phyloP scores from a whole-genome alignment of 1,140 invertebrate genomes.

The Drosophila nannoptera region DNA sequence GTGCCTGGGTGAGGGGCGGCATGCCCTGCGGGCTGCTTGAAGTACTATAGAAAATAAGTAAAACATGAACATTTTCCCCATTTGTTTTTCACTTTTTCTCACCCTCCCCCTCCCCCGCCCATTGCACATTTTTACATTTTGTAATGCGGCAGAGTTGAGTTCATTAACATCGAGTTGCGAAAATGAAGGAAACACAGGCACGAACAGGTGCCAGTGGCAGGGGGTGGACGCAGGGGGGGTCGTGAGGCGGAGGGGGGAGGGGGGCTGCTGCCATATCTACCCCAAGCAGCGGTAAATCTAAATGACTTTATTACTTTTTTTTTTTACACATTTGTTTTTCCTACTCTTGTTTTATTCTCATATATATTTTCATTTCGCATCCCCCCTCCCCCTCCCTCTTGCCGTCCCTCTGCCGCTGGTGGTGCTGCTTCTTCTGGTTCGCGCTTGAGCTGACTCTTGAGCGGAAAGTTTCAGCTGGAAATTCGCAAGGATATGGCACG shows the following conservation, averaged over 20 bases:
- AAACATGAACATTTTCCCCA: constrained; percentile 25
- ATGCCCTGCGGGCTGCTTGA: not conserved
- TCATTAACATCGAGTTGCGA: constrained; percentile 66
- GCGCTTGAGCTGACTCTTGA: constrained; percentile 44
- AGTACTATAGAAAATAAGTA: constrained; percentile 26
- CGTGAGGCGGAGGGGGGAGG: not conserved
- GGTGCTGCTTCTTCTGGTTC: constrained; percentile 30
- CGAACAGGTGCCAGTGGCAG: constrained; percentile 57
- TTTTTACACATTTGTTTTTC: constrained; percentile 34
- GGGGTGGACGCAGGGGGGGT: not conserved
- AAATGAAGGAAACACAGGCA: constrained; percentile 41
- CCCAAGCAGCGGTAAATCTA: constrained; percentile 71
- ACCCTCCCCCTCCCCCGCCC: too few relatives aligned
- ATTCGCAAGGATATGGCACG: constrained; percentile 65
- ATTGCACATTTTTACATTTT: constrained; percentile 32
- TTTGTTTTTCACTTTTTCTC: constrained; percentile 11
- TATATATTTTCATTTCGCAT: constrained; percentile 11
- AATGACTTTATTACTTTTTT: constrained; percentile 77
- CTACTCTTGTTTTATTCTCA: constrained; percentile 18
- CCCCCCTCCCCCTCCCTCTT: too few relatives aligned
- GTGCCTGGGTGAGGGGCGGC: constrained; percentile 41
- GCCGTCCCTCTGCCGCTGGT: constrained; percentile 33
- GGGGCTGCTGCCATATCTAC: constrained; percentile 66
- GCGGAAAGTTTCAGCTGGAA: constrained; percentile 72
- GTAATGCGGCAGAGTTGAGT: constrained; percentile 47